phyloP scores from a whole-genome alignment of 2,888 invertebrate genomes.

The Agrotis ipsilon region DNA sequence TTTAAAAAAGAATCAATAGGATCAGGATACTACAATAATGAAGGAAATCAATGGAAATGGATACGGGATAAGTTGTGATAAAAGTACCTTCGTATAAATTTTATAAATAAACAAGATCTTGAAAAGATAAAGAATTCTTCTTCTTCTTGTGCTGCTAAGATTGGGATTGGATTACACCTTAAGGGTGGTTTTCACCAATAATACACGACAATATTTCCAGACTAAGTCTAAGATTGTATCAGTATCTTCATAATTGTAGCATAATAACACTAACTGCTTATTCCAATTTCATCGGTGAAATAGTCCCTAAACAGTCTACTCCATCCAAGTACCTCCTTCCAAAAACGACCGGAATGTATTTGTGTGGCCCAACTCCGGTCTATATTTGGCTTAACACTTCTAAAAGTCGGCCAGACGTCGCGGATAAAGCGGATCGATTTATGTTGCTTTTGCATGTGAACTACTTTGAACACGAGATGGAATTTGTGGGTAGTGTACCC shows the following conservation, averaged over 20 bases:
- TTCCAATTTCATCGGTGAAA: background rate
- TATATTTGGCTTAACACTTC: constrained; percentile 68
- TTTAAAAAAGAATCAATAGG: no score
- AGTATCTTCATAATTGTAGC: background rate
- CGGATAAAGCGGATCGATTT: constrained; percentile 70
- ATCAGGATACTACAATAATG: no score
- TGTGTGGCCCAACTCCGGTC: constrained; percentile 43
- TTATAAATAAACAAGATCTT: no score
- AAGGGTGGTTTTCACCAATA: background rate
- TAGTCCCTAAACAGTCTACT: background rate
- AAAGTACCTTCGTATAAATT: no score
- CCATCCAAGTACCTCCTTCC: constrained; percentile 34
- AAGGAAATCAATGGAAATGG: no score
- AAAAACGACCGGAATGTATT: constrained; percentile 58
- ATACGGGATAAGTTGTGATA: no score
- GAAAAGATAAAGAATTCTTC: no score
- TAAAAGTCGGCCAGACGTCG: constrained; percentile 67
- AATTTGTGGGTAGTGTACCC: constrained; percentile 18
- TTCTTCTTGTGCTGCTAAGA: no score
- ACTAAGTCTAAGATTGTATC: background rate
- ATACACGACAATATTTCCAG: background rate
- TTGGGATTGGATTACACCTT: no score
- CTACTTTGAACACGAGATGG: constrained; percentile 34
- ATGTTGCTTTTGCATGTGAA: constrained; percentile 50
- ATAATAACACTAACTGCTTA: background rate